Evolutionary conservation across 2,797 vertebrate species (phyloP).

Genomic region (Poeciliopsis infans): DNA sequence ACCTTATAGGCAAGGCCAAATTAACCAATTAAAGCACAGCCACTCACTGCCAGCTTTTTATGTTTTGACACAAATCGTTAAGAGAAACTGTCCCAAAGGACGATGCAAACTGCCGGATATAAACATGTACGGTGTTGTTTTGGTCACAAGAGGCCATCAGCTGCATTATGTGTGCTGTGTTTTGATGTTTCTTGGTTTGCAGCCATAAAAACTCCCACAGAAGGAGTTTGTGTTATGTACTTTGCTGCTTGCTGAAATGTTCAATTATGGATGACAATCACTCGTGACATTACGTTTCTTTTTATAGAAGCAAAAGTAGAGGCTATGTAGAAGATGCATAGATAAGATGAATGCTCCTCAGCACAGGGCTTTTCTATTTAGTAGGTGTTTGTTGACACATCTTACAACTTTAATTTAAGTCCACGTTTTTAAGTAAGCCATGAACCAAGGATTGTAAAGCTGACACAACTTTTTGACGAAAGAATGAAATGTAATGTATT

Average conservation of each 20-base stretch:
- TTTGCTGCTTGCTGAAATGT: constrained; percentile 16
- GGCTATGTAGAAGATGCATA: not conserved
- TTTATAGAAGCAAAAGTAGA: constrained; percentile 23
- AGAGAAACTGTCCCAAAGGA: constrained; percentile 26
- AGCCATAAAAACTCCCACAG: constrained; percentile 3
- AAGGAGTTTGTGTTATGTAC: not conserved
- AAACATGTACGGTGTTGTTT: constrained; percentile 1
- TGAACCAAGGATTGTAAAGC: constrained; percentile 17
- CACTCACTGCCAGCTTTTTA: not conserved
- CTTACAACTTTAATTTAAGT: constrained; percentile 14
- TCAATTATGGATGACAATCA: constrained; percentile 46
- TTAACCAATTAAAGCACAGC: not conserved
- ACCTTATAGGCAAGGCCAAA: not conserved
- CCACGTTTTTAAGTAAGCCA: constrained; percentile 2
- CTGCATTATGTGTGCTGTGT: constrained; percentile 3
- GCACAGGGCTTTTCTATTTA: not conserved
- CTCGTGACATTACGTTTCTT: constrained; percentile 11
- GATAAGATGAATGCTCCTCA: constrained; percentile 13
- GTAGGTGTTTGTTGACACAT: not conserved
- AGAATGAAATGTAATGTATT: constrained; percentile 39
- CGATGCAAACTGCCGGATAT: constrained; percentile 7
- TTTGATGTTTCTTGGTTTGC: constrained; percentile 24
- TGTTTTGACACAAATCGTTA: constrained; percentile 13
- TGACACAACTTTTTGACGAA: constrained; percentile 11
- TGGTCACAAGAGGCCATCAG: constrained; percentile 14